phyloP scores from a whole-genome alignment of 2,797 vertebrate species.

The Ispidina lecontei region DNA sequence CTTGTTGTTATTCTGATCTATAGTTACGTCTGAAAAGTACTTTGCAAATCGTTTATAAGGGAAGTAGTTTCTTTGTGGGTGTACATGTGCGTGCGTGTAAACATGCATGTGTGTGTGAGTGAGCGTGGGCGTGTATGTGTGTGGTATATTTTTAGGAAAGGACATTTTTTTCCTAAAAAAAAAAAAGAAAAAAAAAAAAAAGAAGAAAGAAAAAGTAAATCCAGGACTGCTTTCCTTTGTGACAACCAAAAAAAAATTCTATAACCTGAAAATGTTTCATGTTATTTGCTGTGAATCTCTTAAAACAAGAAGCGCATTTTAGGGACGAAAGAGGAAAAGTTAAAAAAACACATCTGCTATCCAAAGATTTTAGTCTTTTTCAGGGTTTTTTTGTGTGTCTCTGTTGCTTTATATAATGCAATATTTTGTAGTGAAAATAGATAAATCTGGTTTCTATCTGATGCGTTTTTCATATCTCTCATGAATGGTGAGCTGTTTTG shows the following conservation, averaged over 20 bases:
- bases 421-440: constrained; percentile 96
- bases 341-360: constrained; percentile 87
- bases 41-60: constrained; percentile 80
- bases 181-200: constrained; percentile 57
- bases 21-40: constrained; percentile 81
- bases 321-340: constrained; percentile 76
- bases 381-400: constrained; percentile 93
- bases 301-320: constrained; percentile 86
- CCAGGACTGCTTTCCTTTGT: constrained; percentile 85
- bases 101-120: constrained; percentile 55
- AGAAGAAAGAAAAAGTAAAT: constrained; percentile 58
- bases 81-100: constrained; percentile 38
- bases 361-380: constrained; percentile 96
- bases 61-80: constrained; percentile 77
- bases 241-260: constrained; percentile 89
- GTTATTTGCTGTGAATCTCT: constrained; percentile 86
- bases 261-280: constrained; percentile 83
- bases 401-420: constrained; percentile 94
- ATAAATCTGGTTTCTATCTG: constrained; percentile 92
- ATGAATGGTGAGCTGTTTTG: constrained; percentile 90
- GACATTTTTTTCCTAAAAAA: constrained; percentile 71
- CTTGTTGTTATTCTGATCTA: constrained; percentile 77
- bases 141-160: constrained; percentile 79
- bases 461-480: constrained; percentile 92
- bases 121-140: constrained; percentile 69